Evolutionary conservation across 2,888 invertebrate genomes (phyloP).

Genomic region (Luperina nickerlii): DNA sequence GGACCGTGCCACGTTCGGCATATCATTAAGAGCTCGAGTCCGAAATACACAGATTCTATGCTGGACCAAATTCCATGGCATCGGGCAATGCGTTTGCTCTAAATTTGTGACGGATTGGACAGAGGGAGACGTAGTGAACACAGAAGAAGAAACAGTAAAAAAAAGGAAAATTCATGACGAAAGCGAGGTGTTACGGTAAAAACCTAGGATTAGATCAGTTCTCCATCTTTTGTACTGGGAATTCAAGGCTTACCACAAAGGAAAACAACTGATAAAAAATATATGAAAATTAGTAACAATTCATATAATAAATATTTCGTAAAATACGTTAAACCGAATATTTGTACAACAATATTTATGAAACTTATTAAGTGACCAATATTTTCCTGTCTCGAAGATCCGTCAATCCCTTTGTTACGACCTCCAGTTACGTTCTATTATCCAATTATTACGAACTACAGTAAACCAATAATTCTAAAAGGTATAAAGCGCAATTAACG

Average conservation of each 20-base stretch:
- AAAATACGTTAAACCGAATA: neutral
- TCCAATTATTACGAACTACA: conserved; percentile 44
- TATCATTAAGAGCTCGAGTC: conserved; percentile 52
- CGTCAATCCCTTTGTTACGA: conserved; percentile 6
- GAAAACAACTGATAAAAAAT: neutral
- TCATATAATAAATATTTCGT: neutral
- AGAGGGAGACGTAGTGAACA: neutral
- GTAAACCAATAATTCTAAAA: conserved; percentile 45
- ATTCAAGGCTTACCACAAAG: conserved; percentile 22
- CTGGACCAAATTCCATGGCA: conserved; percentile 43
- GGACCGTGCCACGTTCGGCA: conserved; percentile 57
- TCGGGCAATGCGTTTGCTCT: conserved; percentile 15
- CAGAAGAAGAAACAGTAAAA: neutral
- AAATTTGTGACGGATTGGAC: conserved; percentile 18
- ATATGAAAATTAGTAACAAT: neutral
- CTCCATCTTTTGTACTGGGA: neutral
- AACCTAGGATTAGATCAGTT: conserved; percentile 14
- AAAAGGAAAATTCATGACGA: neutral
- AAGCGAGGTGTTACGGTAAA: conserved; percentile 12
- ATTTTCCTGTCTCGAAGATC: conserved; percentile 16
- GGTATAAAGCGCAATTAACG: conserved; percentile 46
- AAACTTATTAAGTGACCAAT: neutral
- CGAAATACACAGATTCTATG: conserved; percentile 45
- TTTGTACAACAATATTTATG: conserved; percentile 17
- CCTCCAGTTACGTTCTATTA: conserved; percentile 25